Base-by-base conservation (phyloP, 1,140 invertebrate species). In the Glomeris maerens region DNA sequence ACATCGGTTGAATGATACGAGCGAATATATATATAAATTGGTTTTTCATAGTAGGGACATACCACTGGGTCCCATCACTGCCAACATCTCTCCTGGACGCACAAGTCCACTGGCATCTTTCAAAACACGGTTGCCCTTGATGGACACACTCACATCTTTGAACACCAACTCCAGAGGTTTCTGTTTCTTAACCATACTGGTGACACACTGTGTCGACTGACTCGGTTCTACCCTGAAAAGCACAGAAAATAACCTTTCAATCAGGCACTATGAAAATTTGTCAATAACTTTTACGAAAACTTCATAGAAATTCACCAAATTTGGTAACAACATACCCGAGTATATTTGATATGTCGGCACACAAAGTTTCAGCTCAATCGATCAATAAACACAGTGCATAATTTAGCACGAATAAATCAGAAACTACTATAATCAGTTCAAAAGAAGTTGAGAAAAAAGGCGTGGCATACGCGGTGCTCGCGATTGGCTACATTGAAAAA, bases 51-150 rank as follows among this genome's bases (percentile, higher is more conserved):
- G 39, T 45, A 13, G 25, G 4, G 47, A 55, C 55, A 65, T 66
- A 78, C 84, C 84, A 59, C 80, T 83, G 10, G 84, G 81, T 53
- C 84, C 84, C 81, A 89, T 85, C 21, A 88, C 77, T 52, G 83
- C 84, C 53, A 87, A 65, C 20, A 89, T 68, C 64, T 86, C 79
- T 38, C 84, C 84, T 3, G 84, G 83, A 59, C 77, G 74, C 49
- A 82, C 81, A 50, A 79, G 65, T 26, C 83, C 83, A 60, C 76
- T 79, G 57, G 86, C 76, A 66, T 82, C 77, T 53, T 74, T 69
- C 44, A 85, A 72, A 47, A 85, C 79, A n/a, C 70, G 68, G 52
- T 77, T 73, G 0, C 46, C 54, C 52, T 74, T 73, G 52, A 75
- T 66, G 52, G 66, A 63, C 22, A 76, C 70, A 56, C 66, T 70